Evolutionary conservation across 2,888 invertebrate species (phyloP), one percentile per base, ranked within the genome.

Genomic region (Rhingia rostrata): DNA sequence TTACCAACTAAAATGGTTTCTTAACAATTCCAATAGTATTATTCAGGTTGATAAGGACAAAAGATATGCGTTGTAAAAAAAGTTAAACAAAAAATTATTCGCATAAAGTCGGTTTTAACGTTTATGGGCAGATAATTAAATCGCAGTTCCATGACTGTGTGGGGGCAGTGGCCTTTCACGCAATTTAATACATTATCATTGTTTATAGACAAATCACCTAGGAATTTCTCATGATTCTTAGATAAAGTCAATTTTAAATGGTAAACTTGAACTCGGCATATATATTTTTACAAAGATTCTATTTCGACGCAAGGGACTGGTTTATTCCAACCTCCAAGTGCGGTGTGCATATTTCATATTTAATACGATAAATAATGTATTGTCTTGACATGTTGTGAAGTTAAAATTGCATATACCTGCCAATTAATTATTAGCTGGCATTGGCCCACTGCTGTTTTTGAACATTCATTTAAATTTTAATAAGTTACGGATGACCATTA

Each of bases 171-270:
- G 66, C 64, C 64, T 66, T 53, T 12, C 6, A 9, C 51, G 41
- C 14, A 66, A 37, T 37, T 22, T 22, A 22, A 22, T 47, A 32
- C 35, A 7, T 22, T 35, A 12, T 49, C 51, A 58, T 6, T 43
- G 37, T 51, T 33, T 53, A 67, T 67, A 67, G 66, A 64, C 54
- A 74, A 37, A 74, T 64, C 33, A 37, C 22, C 37, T 41, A 41
- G 22, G 56, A 56, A 56, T 74, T 64, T 30, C 10, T 47, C 56
- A 47, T 72, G 51, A 33, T 43, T 60, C 30, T 41, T 35, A 45
- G 56, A 56, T 63, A 35, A 49, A 35, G 10, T 49, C 4, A 49
- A 49, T 9, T 30, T 45, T 47, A 37, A 14, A 32, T 63, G 9
- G 61, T 43, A 32, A 53, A 73, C 35, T 63, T 63, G 72, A 72